phyloP scores from a whole-genome alignment of 2,888 invertebrate genomes.

The Agriopis leucophaearia region DNA sequence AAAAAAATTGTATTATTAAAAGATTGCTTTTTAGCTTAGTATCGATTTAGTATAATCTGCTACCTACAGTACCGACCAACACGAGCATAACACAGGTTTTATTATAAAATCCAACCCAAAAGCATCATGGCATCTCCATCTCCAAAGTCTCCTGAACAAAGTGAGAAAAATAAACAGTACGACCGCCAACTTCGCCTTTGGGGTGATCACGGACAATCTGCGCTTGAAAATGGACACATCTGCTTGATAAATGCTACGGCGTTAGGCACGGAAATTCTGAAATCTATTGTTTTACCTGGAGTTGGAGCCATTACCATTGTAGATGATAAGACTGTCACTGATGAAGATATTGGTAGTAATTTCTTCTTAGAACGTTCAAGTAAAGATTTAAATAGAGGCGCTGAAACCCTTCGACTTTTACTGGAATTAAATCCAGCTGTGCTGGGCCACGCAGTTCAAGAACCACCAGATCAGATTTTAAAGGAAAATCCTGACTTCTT shows the following conservation, averaged over 20 bases:
- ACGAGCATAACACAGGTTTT: background rate
- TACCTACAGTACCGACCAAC: too few species aligned
- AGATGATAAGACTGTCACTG: slow-evolving; percentile 93
- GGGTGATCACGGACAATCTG: slow-evolving; percentile 98
- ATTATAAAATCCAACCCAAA: slow-evolving; percentile 33
- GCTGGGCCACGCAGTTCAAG: slow-evolving; percentile 96
- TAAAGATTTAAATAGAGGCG: slow-evolving; percentile 94
- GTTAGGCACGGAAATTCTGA: slow-evolving; percentile 97
- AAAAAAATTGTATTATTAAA: background rate
- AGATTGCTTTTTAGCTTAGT: background rate
- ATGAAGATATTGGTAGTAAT: slow-evolving; percentile 97
- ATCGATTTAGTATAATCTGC: background rate
- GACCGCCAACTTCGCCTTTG: slow-evolving; percentile 96
- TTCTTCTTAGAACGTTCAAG: slow-evolving; percentile 96
- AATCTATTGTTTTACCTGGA: slow-evolving; percentile 97
- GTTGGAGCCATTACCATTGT: slow-evolving; percentile 97
- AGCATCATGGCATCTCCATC: slow-evolving; percentile 88
- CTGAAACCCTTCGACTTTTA: slow-evolving; percentile 92
- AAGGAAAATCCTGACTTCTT: slow-evolving; percentile 96
- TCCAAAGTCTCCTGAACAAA: slow-evolving; percentile 91
- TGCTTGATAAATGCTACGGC: slow-evolving; percentile 98
- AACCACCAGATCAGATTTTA: slow-evolving; percentile 94
- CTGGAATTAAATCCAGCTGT: slow-evolving; percentile 97
- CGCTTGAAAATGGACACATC: slow-evolving; percentile 95
- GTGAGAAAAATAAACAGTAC: slow-evolving; percentile 92